Conservation (phyloP, 2,888 invertebrate genomes). For the Cremastinae sp. region DNA sequence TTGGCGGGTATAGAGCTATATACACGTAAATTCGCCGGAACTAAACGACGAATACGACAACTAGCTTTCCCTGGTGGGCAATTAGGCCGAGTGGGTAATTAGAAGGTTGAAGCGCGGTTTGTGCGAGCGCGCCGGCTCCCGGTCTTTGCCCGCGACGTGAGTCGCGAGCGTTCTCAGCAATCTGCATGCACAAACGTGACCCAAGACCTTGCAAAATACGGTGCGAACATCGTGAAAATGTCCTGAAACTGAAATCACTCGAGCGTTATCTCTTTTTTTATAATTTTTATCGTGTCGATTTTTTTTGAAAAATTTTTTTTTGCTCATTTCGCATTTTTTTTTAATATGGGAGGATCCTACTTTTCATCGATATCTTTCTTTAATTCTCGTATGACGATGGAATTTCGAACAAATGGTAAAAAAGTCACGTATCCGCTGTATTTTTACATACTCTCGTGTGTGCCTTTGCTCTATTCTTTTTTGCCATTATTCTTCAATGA, state of each 20-base stretch:
- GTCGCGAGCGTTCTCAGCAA: conserved; percentile 1
- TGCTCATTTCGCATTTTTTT: neutral
- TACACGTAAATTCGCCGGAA: conserved; percentile 12
- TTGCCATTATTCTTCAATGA: neutral
- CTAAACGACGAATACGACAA: conserved; percentile 53
- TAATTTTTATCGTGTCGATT: neutral
- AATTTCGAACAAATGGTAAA: neutral
- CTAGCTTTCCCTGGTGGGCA: conserved; percentile 61
- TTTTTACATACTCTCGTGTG: too few relatives aligned
- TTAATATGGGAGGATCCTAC: too few relatives aligned
- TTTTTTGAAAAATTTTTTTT: neutral
- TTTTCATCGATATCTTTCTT: too few relatives aligned
- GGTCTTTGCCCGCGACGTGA: conserved; percentile 13
- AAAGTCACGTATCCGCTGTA: conserved; percentile 10
- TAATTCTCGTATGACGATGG: too few relatives aligned
- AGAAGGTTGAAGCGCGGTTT: conserved; percentile 66
- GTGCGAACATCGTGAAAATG: conserved; percentile 1
- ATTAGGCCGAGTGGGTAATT: conserved; percentile 72
- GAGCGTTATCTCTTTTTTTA: neutral
- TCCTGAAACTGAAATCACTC: neutral
- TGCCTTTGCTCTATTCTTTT: too few relatives aligned
- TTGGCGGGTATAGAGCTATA: neutral
- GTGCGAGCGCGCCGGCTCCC: conserved; percentile 43
- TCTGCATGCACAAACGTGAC: conserved; percentile 1
- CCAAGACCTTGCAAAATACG: neutral